Conservation (phyloP, 1,140 invertebrate genomes). For the Colletes latitarsis region DNA sequence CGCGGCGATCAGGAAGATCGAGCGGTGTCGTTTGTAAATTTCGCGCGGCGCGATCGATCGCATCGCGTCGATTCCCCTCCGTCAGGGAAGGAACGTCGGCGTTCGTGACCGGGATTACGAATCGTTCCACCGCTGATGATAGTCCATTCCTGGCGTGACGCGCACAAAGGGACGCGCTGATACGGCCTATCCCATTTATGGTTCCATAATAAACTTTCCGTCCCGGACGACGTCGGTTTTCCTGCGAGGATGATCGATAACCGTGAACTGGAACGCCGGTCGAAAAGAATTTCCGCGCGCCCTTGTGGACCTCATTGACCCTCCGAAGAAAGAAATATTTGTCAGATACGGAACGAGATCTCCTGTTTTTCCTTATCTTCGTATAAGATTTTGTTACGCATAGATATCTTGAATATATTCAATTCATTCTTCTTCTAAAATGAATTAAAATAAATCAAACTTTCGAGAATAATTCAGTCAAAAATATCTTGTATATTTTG, state of each 20-base stretch:
- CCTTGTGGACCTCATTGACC: background rate
- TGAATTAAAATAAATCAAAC: too few species aligned
- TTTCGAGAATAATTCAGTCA: too few species aligned
- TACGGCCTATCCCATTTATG: conserved; percentile 56
- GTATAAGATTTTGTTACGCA: too few species aligned
- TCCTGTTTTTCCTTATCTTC: too few species aligned
- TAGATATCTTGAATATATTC: too few species aligned
- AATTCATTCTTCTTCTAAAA: too few species aligned
- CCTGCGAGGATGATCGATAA: conserved; percentile 28
- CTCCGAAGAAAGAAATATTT: background rate
- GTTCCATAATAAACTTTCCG: conserved; percentile 56
- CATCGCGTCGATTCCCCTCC: conserved; percentile 40
- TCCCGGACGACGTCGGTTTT: conserved; percentile 7
- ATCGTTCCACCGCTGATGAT: conserved; percentile 5
- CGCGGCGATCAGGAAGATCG: conserved; percentile 16
- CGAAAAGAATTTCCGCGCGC: background rate
- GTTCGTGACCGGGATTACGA: conserved; percentile 55
- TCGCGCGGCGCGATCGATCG: conserved; percentile 26
- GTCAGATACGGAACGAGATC: background rate
- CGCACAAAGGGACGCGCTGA: conserved; percentile 39
- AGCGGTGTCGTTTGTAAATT: conserved; percentile 48
- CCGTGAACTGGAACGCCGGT: background rate
- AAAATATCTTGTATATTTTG: too few species aligned
- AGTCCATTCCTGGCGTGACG: background rate
- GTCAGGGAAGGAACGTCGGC: conserved; percentile 10